Percentiles rank a stretch among this genome's conserved stretches.
Evolutionary conservation across 2,888 invertebrate genomes (phyloP).

Genomic region (Chrysomela aeneicollis): DNA sequence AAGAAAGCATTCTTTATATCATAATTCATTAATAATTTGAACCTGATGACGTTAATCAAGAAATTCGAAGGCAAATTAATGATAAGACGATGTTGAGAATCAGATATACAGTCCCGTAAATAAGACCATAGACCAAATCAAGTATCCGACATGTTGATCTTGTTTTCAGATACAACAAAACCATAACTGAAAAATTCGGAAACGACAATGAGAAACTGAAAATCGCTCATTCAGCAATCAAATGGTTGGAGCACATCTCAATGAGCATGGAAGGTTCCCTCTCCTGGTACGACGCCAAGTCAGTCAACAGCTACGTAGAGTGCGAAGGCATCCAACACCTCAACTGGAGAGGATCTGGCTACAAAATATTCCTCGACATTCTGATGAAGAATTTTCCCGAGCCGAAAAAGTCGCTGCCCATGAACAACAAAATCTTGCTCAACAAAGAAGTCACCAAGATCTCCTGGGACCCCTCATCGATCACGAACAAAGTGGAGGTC

Average conservation of each 20-base stretch:
- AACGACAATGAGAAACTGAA: slow-evolving; percentile 25
- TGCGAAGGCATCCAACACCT: slow-evolving; percentile 74
- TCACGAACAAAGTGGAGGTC: slow-evolving; percentile 46
- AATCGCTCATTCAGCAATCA: slow-evolving; percentile 7
- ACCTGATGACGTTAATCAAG: too few relatives aligned
- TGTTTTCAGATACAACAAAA: slow-evolving; percentile 26
- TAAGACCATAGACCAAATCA: too few relatives aligned
- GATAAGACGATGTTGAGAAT: too few relatives aligned
- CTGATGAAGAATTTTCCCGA: slow-evolving; percentile 61
- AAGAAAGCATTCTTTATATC: too few relatives aligned
- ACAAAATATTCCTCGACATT: slow-evolving; percentile 69
- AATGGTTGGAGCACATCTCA: background rate
- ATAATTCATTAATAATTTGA: too few relatives aligned
- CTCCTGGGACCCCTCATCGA: slow-evolving; percentile 27
- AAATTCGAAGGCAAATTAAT: too few relatives aligned
- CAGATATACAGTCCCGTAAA: too few relatives aligned
- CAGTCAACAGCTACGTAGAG: slow-evolving; percentile 70
- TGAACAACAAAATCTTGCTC: slow-evolving; percentile 47
- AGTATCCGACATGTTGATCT: too few relatives aligned
- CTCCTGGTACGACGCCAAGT: slow-evolving; percentile 72
- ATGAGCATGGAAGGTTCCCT: slow-evolving; percentile 57
- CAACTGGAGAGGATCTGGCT: slow-evolving; percentile 77
- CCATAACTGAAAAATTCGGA: slow-evolving; percentile 36
- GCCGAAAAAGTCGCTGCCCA: slow-evolving; percentile 31
- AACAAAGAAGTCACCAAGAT: slow-evolving; percentile 46